Evolutionary conservation across 2,113 vertebrate species (phyloP).

Genomic region (Polyodon spathula): DNA sequence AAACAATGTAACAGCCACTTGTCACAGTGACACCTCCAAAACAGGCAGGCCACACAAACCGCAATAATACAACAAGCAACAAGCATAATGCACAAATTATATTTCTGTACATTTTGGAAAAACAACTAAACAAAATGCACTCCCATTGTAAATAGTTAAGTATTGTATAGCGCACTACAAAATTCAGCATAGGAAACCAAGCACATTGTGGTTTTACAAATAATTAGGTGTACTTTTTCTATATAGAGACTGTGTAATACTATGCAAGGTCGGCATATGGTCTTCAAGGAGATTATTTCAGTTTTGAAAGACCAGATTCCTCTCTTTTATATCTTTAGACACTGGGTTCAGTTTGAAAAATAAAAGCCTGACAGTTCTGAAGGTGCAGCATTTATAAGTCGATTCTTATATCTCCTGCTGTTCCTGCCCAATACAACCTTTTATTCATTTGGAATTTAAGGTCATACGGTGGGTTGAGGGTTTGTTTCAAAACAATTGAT

Average conservation of each 20-base stretch:
- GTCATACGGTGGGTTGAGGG: slow-evolving; percentile 27
- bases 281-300: slow-evolving; percentile 26
- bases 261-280: slow-evolving; percentile 27
- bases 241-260: slow-evolving; percentile 8
- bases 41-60: too few relatives aligned
- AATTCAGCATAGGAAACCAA: too few relatives aligned
- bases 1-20: too few relatives aligned
- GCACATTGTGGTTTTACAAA: background rate
- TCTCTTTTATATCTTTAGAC: slow-evolving; percentile 1
- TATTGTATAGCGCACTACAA: too few relatives aligned
- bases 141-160: too few relatives aligned
- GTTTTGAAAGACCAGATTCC: slow-evolving; percentile 11
- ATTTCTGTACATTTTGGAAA: too few relatives aligned
- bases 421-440: slow-evolving; percentile 23
- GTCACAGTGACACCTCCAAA: too few relatives aligned
- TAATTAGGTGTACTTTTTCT: background rate
- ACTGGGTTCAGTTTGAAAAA: slow-evolving; percentile 17
- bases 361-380: slow-evolving; percentile 17
- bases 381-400: slow-evolving; percentile 19
- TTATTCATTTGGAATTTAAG: slow-evolving; percentile 33
- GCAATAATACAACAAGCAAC: too few relatives aligned
- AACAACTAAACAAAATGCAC: too few relatives aligned
- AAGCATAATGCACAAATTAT: too few relatives aligned
- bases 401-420: slow-evolving; percentile 16
- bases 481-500: slow-evolving; percentile 41